A percentile compares a stretch with the other conserved stretches of the same genome.
Evolutionary conservation across 2,888 invertebrate genomes (phyloP).

Genomic region (Podabrus alpinus): DNA sequence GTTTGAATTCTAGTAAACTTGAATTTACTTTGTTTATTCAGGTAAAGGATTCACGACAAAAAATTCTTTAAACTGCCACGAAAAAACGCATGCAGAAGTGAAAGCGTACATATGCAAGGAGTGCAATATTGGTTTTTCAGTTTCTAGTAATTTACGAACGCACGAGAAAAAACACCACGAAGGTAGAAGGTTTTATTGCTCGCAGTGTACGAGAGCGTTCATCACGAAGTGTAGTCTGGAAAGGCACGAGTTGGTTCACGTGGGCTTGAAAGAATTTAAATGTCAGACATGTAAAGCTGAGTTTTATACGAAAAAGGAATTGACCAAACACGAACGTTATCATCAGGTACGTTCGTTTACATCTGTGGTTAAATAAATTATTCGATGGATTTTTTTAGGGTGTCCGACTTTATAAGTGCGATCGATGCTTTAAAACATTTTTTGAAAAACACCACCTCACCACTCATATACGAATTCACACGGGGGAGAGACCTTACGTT

Average conservation of each 20-base stretch:
- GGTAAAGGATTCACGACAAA: slow-evolving; percentile 46
- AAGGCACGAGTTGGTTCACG: slow-evolving; percentile 45
- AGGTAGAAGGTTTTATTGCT: slow-evolving; percentile 44
- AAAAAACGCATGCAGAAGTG: slow-evolving; percentile 43
- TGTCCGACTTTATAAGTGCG: slow-evolving; percentile 42
- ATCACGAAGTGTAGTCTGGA: slow-evolving; percentile 44
- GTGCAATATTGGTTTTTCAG: slow-evolving; percentile 44
- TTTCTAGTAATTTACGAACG: slow-evolving; percentile 43
- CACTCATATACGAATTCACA: slow-evolving; percentile 44
- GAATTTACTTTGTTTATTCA: slow-evolving; percentile 25
- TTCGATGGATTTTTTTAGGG: slow-evolving; percentile 40
- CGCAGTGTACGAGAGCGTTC: slow-evolving; percentile 43
- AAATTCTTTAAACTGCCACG: slow-evolving; percentile 44
- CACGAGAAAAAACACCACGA: slow-evolving; percentile 46
- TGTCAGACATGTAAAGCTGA: slow-evolving; percentile 42
- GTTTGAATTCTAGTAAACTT: not conserved
- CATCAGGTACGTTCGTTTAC: slow-evolving; percentile 39
- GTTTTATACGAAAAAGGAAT: slow-evolving; percentile 46
- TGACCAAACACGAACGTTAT: slow-evolving; percentile 44
- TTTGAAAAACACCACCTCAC: slow-evolving; percentile 47
- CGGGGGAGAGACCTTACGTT: slow-evolving; percentile 44
- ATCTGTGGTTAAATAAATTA: not conserved
- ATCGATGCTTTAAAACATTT: slow-evolving; percentile 45
- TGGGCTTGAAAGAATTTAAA: slow-evolving; percentile 43
- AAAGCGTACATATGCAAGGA: slow-evolving; percentile 41